Percentiles rank a stretch among this genome's conserved stretches.
Conservation (phyloP, 2,888 invertebrate species). For the Mechanitis messenoides region DNA sequence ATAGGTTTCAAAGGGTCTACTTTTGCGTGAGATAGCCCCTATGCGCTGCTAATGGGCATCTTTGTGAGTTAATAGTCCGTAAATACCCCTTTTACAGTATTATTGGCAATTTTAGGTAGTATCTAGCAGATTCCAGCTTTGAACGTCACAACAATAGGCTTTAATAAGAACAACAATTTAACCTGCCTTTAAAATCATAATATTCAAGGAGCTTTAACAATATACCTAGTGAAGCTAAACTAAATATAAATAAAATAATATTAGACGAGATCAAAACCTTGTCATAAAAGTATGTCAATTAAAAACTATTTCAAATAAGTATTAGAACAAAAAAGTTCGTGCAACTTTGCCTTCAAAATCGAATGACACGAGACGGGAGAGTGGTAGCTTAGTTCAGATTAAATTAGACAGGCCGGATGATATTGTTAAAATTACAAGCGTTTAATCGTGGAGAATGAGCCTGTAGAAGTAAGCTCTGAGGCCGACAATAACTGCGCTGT, state of each 20-base stretch:
- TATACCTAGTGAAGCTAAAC: too few species aligned
- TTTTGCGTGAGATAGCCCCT: constrained; percentile 32
- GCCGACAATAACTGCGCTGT: constrained; percentile 68
- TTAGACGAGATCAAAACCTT: constrained; percentile 23
- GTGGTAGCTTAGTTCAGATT: constrained; percentile 50
- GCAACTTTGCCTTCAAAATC: constrained; percentile 36
- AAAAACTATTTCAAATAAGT: constrained; percentile 25
- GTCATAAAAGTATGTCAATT: constrained; percentile 21
- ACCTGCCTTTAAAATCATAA: constrained; percentile 57
- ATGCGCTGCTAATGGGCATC: constrained; percentile 23
- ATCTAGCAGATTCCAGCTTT: constrained; percentile 49
- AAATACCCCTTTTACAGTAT: constrained; percentile 59
- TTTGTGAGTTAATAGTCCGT: constrained; percentile 44
- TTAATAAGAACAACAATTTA: constrained; percentile 54
- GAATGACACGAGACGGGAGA: constrained; percentile 52
- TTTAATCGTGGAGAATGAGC: constrained; percentile 69
- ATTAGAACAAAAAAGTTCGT: constrained; percentile 33
- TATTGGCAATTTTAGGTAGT: constrained; percentile 63
- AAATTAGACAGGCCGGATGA: constrained; percentile 65
- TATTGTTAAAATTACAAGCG: constrained; percentile 74
- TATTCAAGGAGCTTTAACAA: constrained; percentile 22
- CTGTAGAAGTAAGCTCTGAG: constrained; percentile 49
- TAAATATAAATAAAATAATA: too few species aligned
- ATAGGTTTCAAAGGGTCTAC: constrained; percentile 47
- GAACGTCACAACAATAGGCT: constrained; percentile 65